Evolutionary conservation across 2,888 invertebrate species (phyloP), one percentile per base, ranked within the genome.

Genomic region (Hirtodrosophila confusa): DNA sequence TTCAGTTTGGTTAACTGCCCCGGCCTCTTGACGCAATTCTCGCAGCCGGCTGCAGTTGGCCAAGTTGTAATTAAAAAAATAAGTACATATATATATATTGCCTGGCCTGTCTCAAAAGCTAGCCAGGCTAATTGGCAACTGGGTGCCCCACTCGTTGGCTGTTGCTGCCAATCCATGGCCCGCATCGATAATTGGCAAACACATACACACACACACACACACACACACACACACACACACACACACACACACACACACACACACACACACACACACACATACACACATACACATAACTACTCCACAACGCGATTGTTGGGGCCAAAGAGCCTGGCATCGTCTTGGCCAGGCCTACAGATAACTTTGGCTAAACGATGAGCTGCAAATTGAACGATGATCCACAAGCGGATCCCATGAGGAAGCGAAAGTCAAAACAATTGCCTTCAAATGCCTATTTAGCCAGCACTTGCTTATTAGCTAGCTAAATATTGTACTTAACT

Each of bases 111-210:
- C 12, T 23, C 39, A 27, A n/a, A 35, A 23, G 41, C 9, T 24
- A 41, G 71, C 53, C 51, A 47, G 69, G 70, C 80, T 80, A 80
- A 80, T 80, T 80, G 80, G 80, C 86, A 82, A 85, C 82, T 85
- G 82, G 69, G 72, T 55, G 69, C 66, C 69, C 65, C 39, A 55
- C 45, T 57, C 73, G 56, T 27, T 47, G 55, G 43, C 69, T 50
- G 55, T 57, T 60, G 50, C 56, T 71, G 67, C 67, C 71, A 72
- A 72, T 71, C 50, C 63, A 57, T 37, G 58, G 73, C 47, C 75
- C 60, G 69, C 75, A 75, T 69, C 75, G 73, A 75, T 73, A 73
- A 73, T 73, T 73, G 73, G 73, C 75, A 54, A 57, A 54, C 24
- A 48, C 10, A 51, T 57, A 50, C 23, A 53, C 40, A 43, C 17